Percentiles rank a stretch among this genome's conserved stretches.
Evolutionary conservation across 2,113 vertebrate species (phyloP).

Genomic region (Oreochromis aureus): DNA sequence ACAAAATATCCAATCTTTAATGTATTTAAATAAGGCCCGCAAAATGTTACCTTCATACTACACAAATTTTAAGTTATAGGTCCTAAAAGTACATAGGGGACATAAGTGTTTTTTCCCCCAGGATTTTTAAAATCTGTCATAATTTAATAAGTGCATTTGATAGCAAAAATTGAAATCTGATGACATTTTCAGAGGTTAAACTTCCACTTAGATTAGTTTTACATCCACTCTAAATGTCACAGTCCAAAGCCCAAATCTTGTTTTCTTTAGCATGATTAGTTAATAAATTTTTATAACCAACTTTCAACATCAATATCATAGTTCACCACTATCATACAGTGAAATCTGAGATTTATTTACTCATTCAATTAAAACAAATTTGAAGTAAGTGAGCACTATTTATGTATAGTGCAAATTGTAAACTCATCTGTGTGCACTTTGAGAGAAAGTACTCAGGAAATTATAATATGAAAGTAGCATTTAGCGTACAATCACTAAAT

Average conservation of each 20-base stretch:
- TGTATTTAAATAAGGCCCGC: not conserved
- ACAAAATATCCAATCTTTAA: not conserved
- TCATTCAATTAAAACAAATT: not conserved
- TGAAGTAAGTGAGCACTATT: fast-evolving
- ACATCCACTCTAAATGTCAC: not conserved
- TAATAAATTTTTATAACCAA: not conserved
- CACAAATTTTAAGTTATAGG: not conserved
- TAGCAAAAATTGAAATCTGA: not conserved
- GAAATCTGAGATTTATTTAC: fast-evolving
- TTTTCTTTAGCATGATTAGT: not conserved
- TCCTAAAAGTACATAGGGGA: not conserved
- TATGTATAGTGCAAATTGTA: fast-evolving
- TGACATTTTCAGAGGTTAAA: not conserved
- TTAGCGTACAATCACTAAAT: not conserved
- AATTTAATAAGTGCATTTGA: not conserved
- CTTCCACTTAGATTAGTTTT: not conserved
- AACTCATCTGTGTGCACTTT: not conserved
- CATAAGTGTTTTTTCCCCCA: fast-evolving
- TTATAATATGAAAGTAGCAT: not conserved
- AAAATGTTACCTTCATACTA: not conserved
- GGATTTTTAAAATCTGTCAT: fast-evolving
- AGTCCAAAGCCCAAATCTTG: not conserved
- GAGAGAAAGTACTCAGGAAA: not conserved
- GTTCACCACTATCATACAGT: fast-evolving
- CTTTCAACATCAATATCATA: not conserved